Evolutionary conservation across 2,888 invertebrate genomes (phyloP).

Genomic region (Alsophila aescularia): DNA sequence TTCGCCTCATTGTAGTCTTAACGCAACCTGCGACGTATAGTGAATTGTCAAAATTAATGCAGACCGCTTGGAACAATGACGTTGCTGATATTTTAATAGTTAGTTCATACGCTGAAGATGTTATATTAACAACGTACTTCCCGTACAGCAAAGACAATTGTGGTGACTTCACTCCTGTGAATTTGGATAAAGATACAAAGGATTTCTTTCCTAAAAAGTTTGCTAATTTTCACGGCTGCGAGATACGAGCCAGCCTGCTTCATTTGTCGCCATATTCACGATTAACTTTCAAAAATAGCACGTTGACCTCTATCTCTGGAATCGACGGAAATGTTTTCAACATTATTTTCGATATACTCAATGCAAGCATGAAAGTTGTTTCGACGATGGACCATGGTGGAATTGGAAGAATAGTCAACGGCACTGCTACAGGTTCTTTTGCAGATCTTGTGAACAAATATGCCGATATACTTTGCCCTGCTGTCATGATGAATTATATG

Average conservation of each 20-base stretch:
- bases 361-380: conserved; percentile 49
- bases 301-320: conserved; percentile 45
- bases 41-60: conserved; percentile 41
- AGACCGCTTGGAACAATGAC: conserved; percentile 55
- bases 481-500: conserved; percentile 41
- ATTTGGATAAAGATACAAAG: conserved; percentile 33
- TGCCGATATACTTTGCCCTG: conserved; percentile 55
- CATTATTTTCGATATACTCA: conserved; percentile 47
- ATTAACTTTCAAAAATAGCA: conserved; percentile 41
- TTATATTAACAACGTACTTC: conserved; percentile 52
- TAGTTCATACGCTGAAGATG: conserved; percentile 33
- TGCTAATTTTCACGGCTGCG: conserved; percentile 58
- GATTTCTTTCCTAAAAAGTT: conserved; percentile 57
- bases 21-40: conserved; percentile 31
- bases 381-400: conserved; percentile 34
- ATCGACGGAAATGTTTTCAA: conserved; percentile 51
- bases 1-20: conserved; percentile 52
- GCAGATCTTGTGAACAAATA: conserved; percentile 46
- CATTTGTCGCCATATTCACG: conserved; percentile 46
- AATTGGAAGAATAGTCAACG: conserved; percentile 46
- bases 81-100: conserved; percentile 57
- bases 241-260: conserved; percentile 46
- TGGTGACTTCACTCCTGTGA: conserved; percentile 48
- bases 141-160: conserved; percentile 56
- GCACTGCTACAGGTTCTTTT: conserved; percentile 45